These are phyloP conservation scores for Heliconius charithonia DNA, from an alignment of 2,888 invertebrate species.

Conservation along the genomic window DNA sequence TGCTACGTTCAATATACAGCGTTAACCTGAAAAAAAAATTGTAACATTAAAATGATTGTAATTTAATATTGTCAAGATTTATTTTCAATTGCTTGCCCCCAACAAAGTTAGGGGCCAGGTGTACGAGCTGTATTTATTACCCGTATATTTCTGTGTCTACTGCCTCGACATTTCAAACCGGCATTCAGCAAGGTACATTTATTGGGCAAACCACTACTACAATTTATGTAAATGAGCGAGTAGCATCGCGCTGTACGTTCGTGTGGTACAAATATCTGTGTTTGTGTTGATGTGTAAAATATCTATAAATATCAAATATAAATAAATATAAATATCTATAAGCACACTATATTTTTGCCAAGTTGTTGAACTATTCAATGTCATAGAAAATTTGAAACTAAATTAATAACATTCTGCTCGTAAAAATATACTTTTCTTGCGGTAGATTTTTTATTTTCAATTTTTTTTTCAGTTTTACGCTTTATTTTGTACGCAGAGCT, in stretches of 20 bases:
- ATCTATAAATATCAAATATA: too few relatives aligned
- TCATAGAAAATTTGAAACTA: too few relatives aligned
- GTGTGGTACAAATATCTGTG: not conserved
- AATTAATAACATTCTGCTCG: too few relatives aligned
- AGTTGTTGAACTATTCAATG: not conserved
- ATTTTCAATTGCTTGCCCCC: constrained; percentile 38
- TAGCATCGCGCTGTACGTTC: not conserved
- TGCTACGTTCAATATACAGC: too few relatives aligned
- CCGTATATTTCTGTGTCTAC: constrained; percentile 51
- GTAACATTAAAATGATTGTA: constrained; percentile 32
- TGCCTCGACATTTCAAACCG: constrained; percentile 40
- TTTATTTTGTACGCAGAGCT: too few relatives aligned
- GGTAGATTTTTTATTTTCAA: too few relatives aligned
- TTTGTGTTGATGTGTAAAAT: not conserved
- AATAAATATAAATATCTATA: too few relatives aligned
- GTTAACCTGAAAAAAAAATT: not conserved
- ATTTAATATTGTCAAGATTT: constrained; percentile 39
- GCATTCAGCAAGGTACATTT: constrained; percentile 27
- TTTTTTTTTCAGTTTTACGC: too few relatives aligned
- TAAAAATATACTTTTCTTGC: too few relatives aligned
- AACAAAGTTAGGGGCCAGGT: constrained; percentile 50
- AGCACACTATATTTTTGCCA: not conserved
- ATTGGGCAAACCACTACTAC: not conserved
- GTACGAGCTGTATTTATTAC: constrained; percentile 50
- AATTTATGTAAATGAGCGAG: not conserved